A percentile compares a stretch with the other conserved stretches of the same genome.
phyloP scores from a whole-genome alignment of 1,140 invertebrate species.

The Aphidius gifuensis region DNA sequence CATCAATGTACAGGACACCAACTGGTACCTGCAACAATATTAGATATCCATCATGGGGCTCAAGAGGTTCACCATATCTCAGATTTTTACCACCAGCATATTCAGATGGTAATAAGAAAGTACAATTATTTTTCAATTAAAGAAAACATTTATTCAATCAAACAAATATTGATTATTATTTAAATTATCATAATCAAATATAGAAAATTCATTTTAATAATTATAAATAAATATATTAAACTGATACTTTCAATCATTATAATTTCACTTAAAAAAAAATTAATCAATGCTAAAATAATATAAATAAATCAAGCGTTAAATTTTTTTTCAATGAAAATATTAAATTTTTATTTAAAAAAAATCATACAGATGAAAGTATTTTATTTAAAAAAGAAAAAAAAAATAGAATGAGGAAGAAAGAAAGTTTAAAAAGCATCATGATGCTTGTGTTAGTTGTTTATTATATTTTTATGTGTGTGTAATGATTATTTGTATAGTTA shows the following conservation, averaged over 20 bases:
- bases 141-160: background rate
- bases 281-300: background rate
- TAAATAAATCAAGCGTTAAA: background rate
- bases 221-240: no score
- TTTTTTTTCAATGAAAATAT: background rate
- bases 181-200: background rate
- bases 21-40: conserved; percentile 95
- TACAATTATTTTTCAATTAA: background rate
- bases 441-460: background rate
- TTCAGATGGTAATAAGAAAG: conserved; percentile 66
- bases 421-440: conserved; percentile 18
- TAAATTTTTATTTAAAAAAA: background rate
- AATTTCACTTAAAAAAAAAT: no score
- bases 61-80: conserved; percentile 77
- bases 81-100: conserved; percentile 78
- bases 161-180: background rate
- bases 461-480: no score
- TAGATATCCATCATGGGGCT: conserved; percentile 83
- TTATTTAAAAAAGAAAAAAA: conserved; percentile 3
- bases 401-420: conserved; percentile 22
- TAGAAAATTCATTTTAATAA: no score
- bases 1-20: conserved; percentile 75
- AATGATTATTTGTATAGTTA: no score
- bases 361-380: conserved; percentile 10
- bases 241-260: no score